Percentiles rank a stretch among this genome's conserved stretches.
These are phyloP conservation scores for Nemurella pictetii DNA, from an alignment of 2,888 invertebrate genomes.

Conservation along the genomic window DNA sequence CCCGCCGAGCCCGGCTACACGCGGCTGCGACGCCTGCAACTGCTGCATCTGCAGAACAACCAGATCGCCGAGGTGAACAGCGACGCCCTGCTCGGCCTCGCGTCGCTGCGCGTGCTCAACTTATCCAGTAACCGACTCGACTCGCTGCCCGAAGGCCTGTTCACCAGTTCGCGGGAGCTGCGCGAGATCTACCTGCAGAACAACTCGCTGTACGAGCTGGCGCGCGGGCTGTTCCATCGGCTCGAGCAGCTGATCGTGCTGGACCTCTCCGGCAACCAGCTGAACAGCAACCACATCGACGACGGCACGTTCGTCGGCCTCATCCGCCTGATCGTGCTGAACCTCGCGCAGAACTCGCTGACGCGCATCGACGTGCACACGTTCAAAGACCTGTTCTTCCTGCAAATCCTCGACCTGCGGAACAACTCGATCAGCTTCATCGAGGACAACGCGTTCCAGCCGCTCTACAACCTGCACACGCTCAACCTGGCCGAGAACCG, in stretches of 20 bases:
- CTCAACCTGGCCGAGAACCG: slow-evolving; percentile 87
- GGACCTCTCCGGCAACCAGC: slow-evolving; percentile 81
- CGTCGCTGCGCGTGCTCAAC: slow-evolving; percentile 79
- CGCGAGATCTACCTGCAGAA: slow-evolving; percentile 82
- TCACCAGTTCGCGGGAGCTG: slow-evolving; percentile 78
- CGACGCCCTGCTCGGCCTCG: slow-evolving; percentile 77
- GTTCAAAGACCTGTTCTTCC: slow-evolving; percentile 83
- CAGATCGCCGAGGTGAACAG: slow-evolving; percentile 77
- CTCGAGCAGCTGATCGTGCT: slow-evolving; percentile 82
- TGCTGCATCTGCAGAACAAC: slow-evolving; percentile 80
- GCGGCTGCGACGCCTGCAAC: slow-evolving; percentile 74
- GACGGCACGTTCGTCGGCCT: slow-evolving; percentile 84
- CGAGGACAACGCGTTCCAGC: slow-evolving; percentile 84
- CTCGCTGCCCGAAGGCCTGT: slow-evolving; percentile 77
- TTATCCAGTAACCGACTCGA: slow-evolving; percentile 83
- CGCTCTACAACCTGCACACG: slow-evolving; percentile 86
- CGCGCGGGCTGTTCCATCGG: slow-evolving; percentile 80
- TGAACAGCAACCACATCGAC: slow-evolving; percentile 82
- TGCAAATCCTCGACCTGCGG: slow-evolving; percentile 82
- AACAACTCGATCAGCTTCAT: slow-evolving; percentile 89
- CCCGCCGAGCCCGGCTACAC: slow-evolving; percentile 76
- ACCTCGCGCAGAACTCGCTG: slow-evolving; percentile 83
- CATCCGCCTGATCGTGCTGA: slow-evolving; percentile 80
- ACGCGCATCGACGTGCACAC: slow-evolving; percentile 81
- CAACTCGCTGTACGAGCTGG: slow-evolving; percentile 81